A percentile compares a stretch with the other conserved stretches of the same genome.
Conservation (phyloP, 2,113 vertebrate species). For the Nibea albiflora region DNA sequence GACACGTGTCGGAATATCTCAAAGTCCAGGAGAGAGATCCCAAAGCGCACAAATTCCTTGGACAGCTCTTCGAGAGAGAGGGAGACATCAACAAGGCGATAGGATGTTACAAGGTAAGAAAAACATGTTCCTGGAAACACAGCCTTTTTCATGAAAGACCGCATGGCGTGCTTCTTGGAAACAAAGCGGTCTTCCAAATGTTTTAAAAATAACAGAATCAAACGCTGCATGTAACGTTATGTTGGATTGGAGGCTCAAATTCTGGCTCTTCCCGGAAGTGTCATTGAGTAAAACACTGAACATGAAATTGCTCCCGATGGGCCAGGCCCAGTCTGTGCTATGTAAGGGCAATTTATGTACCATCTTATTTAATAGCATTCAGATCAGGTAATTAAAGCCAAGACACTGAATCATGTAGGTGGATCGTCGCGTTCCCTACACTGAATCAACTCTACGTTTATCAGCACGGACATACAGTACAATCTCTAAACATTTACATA, state of each 20-base stretch:
- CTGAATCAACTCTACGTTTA: too few species aligned
- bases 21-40: slow-evolving; percentile 93
- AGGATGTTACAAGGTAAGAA: slow-evolving; percentile 94
- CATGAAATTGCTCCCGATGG: not conserved
- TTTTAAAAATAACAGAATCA: not conserved
- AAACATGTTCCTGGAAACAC: not conserved
- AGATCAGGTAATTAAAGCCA: not conserved
- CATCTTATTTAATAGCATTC: not conserved
- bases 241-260: not conserved
- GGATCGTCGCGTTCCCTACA: too few species aligned
- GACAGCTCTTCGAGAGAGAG: slow-evolving; percentile 93
- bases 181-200: not conserved
- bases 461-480: too few species aligned
- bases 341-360: not conserved
- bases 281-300: not conserved
- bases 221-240: not conserved
- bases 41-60: slow-evolving; percentile 97
- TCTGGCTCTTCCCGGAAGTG: not conserved
- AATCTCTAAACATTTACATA: too few species aligned
- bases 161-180: not conserved
- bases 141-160: too few species aligned
- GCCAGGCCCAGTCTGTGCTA: not conserved
- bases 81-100: slow-evolving; percentile 92
- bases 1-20: slow-evolving; percentile 94
- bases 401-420: not conserved